Percentiles rank a stretch among this genome's conserved stretches.
These are phyloP conservation scores for Iselma pallidipennis DNA, from an alignment of 2,888 invertebrate genomes.

Conservation along the genomic window DNA sequence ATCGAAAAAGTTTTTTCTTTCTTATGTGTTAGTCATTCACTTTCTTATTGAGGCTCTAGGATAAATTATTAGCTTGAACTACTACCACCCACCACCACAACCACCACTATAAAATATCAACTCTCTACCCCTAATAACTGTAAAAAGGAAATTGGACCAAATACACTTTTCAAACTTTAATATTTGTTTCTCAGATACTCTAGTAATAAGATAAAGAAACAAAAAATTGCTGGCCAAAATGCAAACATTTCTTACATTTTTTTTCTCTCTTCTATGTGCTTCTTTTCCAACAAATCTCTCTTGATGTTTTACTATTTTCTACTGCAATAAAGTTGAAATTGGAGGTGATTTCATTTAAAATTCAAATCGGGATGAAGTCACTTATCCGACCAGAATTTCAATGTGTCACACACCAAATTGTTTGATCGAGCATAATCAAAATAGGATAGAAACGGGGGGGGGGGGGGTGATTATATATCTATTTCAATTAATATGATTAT, in stretches of 20 bases:
- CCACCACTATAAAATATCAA: not conserved
- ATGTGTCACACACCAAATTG: not conserved
- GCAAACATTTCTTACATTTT: no score
- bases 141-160: not conserved
- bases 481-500: not conserved
- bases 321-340: not conserved
- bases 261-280: not conserved
- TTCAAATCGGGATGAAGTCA: not conserved
- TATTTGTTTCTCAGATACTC: not conserved
- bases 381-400: not conserved
- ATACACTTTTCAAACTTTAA: not conserved
- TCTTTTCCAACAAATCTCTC: not conserved
- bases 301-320: not conserved
- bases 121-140: not conserved
- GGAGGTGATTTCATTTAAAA: not conserved
- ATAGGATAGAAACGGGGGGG: not conserved
- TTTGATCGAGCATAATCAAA: not conserved
- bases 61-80: not conserved
- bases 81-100: no score
- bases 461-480: not conserved
- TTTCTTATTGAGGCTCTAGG: conserved; percentile 4
- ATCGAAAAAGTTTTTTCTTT: conserved; percentile 28
- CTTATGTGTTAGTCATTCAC: conserved; percentile 25
- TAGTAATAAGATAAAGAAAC: not conserved
- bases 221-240: not conserved